These are phyloP conservation scores for Malacosoma neustria DNA, from an alignment of 2,888 invertebrate species.

Conservation along the genomic window DNA sequence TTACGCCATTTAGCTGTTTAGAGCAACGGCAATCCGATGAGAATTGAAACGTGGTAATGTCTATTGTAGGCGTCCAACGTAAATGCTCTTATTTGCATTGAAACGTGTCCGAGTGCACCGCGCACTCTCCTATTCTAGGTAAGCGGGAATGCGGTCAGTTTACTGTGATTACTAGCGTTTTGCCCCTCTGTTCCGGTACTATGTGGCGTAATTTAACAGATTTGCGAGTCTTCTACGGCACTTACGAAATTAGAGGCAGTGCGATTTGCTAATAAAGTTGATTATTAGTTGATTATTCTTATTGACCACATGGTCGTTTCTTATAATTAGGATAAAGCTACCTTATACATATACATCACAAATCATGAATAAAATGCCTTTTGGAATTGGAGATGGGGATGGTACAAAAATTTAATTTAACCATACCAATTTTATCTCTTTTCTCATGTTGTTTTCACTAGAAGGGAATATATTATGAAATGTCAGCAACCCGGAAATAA, in stretches of 20 bases:
- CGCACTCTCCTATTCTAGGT: slow-evolving; percentile 27
- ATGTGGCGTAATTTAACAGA: not conserved
- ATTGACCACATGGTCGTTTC: no score
- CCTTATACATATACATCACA: no score
- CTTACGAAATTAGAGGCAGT: not conserved
- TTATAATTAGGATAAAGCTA: no score
- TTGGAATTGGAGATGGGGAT: no score
- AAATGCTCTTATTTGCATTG: slow-evolving; percentile 62
- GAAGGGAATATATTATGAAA: no score
- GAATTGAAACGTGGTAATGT: slow-evolving; percentile 63
- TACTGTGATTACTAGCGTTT: slow-evolving; percentile 10
- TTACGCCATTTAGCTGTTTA: slow-evolving; percentile 56
- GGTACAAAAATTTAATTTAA: no score
- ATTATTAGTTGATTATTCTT: no score
- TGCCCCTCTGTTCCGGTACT: not conserved
- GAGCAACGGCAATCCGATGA: slow-evolving; percentile 38
- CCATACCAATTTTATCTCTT: no score
- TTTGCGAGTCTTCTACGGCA: not conserved
- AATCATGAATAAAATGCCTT: no score
- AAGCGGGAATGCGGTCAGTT: slow-evolving; percentile 31
- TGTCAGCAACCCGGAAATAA: no score
- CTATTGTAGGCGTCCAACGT: slow-evolving; percentile 52
- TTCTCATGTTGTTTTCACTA: no score
- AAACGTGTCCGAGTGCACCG: slow-evolving; percentile 50
- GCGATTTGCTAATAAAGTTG: not conserved